Percentiles rank a stretch among this genome's conserved stretches.
phyloP scores from a whole-genome alignment of 2,797 vertebrate species.

The Danio aesculapii region DNA sequence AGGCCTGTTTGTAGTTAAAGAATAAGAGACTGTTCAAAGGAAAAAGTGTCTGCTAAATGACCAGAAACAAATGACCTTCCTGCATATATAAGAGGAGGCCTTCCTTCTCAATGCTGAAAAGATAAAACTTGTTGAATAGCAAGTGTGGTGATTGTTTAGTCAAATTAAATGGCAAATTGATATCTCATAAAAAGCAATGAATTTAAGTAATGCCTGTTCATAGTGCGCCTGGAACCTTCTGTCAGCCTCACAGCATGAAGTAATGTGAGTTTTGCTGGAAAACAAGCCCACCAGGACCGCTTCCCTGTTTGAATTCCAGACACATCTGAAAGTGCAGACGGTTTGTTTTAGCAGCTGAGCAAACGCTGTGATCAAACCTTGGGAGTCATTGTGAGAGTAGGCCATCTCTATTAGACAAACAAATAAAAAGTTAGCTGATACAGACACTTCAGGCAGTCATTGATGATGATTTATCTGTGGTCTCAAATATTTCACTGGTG shows the following conservation, averaged over 20 bases:
- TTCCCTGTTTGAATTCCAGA: neutral
- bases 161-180: neutral
- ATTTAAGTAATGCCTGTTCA: neutral
- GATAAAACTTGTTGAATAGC: neutral
- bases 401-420: neutral
- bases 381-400: neutral
- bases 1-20: neutral
- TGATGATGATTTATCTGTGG: too few relatives aligned
- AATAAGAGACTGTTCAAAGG: neutral
- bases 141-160: neutral
- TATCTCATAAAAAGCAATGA: neutral
- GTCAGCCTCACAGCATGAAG: neutral
- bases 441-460: neutral
- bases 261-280: neutral
- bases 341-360: slow-evolving; percentile 26
- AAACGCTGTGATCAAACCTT: neutral
- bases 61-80: neutral
- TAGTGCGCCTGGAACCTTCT: neutral
- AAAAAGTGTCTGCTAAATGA: neutral
- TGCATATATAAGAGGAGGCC: neutral
- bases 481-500: too few relatives aligned
- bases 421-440: slow-evolving; percentile 18
- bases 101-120: neutral
- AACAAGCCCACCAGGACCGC: neutral
- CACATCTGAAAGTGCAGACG: neutral